A percentile compares a stretch with the other conserved stretches of the same genome.
Evolutionary conservation across 2,113 vertebrate species (phyloP).

Genomic region (Tyto alba): DNA sequence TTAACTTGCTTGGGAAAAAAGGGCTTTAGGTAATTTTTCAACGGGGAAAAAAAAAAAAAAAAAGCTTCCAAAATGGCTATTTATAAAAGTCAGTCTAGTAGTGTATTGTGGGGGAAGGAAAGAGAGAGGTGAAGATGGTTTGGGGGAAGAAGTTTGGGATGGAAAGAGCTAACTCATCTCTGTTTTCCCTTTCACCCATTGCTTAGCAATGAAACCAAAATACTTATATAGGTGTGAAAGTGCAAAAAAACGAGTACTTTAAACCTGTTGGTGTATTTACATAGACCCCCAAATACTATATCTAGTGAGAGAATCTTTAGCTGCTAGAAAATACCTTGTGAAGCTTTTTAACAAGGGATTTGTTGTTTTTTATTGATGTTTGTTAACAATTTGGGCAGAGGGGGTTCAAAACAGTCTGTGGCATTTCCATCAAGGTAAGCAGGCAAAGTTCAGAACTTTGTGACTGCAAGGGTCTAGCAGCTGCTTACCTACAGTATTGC

Average conservation of each 20-base stretch:
- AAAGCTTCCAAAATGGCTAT: slow-evolving; percentile 70
- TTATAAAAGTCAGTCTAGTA: slow-evolving; percentile 75
- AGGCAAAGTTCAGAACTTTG: neutral
- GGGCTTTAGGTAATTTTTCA: slow-evolving; percentile 81
- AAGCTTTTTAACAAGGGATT: neutral
- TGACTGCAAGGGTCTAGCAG: neutral
- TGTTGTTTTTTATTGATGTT: neutral
- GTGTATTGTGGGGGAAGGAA: neutral
- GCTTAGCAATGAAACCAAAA: slow-evolving; percentile 8
- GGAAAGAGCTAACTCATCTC: slow-evolving; percentile 5
- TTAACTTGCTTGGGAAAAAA: slow-evolving; percentile 81
- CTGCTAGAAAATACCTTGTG: neutral
- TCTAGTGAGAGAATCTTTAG: neutral
- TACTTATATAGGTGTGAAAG: neutral
- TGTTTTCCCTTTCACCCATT: neutral
- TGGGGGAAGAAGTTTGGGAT: neutral
- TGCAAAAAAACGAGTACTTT: neutral
- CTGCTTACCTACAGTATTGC: neutral
- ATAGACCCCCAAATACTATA: neutral
- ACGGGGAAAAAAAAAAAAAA: neutral
- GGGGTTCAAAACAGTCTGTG: neutral
- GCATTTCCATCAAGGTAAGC: neutral
- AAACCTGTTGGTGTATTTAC: neutral
- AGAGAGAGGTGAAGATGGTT: neutral
- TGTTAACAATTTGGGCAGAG: neutral